Percentiles rank a stretch among this genome's conserved stretches.
Conservation (phyloP, 1,140 invertebrate genomes). For the Hermatobates lingyangjiaoensis region DNA sequence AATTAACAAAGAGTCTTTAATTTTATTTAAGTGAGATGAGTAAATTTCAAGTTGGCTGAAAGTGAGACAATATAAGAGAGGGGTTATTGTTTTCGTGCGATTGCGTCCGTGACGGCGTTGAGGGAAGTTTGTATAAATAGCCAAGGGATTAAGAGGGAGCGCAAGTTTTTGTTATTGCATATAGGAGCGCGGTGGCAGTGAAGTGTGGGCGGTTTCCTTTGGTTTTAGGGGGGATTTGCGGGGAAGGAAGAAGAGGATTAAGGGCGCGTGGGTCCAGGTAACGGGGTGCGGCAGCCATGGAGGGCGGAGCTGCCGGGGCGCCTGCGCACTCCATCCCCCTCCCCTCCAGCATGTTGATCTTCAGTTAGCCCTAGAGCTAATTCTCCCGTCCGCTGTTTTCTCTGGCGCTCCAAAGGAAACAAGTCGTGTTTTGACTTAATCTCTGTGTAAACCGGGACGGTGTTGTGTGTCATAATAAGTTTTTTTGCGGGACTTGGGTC, state of each 20-base stretch:
- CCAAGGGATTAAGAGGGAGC: too few relatives aligned
- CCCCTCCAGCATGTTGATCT: constrained; percentile 13
- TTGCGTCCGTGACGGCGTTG: too few relatives aligned
- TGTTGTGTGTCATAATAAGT: constrained; percentile 21
- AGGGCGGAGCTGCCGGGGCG: constrained; percentile 4
- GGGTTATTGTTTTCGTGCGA: too few relatives aligned
- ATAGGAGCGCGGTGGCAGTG: background rate
- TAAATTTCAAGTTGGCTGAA: too few relatives aligned
- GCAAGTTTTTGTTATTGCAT: background rate
- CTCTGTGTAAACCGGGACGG: constrained; percentile 19
- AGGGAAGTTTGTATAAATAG: too few relatives aligned
- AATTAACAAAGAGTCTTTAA: too few relatives aligned
- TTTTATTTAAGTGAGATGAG: too few relatives aligned
- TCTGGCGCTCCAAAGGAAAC: constrained; percentile 19
- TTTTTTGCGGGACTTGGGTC: too few relatives aligned
- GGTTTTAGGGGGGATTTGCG: background rate
- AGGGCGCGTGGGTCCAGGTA: background rate
- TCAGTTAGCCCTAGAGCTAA: constrained; percentile 16
- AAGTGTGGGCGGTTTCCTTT: background rate
- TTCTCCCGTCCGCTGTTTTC: constrained; percentile 14
- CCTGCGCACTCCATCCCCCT: constrained; percentile 2
- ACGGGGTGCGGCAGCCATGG: constrained; percentile 3
- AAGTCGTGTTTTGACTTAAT: constrained; percentile 22
- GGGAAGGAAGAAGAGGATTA: background rate
- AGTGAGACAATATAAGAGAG: too few relatives aligned